These are phyloP conservation scores for Paralichthys olivaceus DNA, from an alignment of 2,113 vertebrate species.

Conservation along the genomic window DNA sequence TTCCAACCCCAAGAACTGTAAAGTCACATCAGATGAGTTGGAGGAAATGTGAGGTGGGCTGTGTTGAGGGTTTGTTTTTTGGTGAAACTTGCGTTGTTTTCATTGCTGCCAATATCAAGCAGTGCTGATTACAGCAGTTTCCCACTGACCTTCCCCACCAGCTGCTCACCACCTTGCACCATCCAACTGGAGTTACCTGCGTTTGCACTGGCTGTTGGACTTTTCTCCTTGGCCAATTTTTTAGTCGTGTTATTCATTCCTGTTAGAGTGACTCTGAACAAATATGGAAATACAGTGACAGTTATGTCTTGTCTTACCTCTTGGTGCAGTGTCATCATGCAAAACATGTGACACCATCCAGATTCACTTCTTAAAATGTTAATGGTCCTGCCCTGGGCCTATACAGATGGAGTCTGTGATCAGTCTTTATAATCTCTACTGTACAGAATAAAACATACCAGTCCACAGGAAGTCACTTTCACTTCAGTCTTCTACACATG, in stretches of 20 bases:
- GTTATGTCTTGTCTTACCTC: conserved; percentile 31
- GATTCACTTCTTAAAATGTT: conserved; percentile 36
- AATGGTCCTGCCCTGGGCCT: conserved; percentile 45
- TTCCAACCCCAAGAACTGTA: conserved; percentile 62
- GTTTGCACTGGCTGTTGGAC: conserved; percentile 25
- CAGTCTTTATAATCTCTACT: neutral
- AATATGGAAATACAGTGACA: conserved; percentile 73
- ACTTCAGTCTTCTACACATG: conserved; percentile 5
- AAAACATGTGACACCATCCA: conserved; percentile 31
- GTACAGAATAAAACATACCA: conserved; percentile 22
- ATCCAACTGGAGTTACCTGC: conserved; percentile 49
- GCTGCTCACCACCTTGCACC: conserved; percentile 65
- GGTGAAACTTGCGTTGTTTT: conserved; percentile 53
- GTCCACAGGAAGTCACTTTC: conserved; percentile 8
- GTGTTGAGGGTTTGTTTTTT: conserved; percentile 4
- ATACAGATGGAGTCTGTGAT: conserved; percentile 33
- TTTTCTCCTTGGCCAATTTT: conserved; percentile 44
- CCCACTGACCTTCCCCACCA: conserved; percentile 78
- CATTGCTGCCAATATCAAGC: conserved; percentile 66
- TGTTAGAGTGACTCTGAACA: conserved; percentile 48
- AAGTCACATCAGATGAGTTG: conserved; percentile 60
- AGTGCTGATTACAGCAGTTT: conserved; percentile 73
- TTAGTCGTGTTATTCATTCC: conserved; percentile 42
- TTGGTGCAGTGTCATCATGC: conserved; percentile 29
- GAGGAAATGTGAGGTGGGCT: conserved; percentile 28